phyloP scores from a whole-genome alignment of 1,140 invertebrate species.

The Lineus longissimus region DNA sequence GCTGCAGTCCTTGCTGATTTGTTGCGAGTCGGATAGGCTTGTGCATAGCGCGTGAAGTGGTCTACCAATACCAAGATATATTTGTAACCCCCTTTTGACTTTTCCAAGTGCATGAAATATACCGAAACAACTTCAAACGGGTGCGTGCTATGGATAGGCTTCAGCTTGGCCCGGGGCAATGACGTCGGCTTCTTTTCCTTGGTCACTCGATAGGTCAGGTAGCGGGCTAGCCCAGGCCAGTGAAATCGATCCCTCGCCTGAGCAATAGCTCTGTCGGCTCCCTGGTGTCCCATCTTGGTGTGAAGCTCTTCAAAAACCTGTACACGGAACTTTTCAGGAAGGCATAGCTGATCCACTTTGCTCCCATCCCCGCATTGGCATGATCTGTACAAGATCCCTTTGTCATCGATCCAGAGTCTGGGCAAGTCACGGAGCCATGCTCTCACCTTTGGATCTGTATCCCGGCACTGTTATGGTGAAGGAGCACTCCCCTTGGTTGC shows the following conservation, averaged over 20 bases:
- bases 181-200: constrained; percentile 7
- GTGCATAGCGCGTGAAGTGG: too few species aligned
- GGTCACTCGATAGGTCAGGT: constrained; percentile 13
- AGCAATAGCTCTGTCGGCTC: constrained; percentile 9
- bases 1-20: constrained; percentile 21
- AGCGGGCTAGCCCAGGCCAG: constrained; percentile 18
- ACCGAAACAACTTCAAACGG: constrained; percentile 20
- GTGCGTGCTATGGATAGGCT: constrained; percentile 11
- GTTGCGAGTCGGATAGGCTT: constrained; percentile 21
- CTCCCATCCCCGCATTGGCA: too few species aligned
- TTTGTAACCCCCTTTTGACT: constrained; percentile 17
- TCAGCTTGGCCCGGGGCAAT: constrained; percentile 9
- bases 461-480: too few species aligned
- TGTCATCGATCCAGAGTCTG: not conserved
- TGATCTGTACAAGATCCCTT: constrained; percentile 3
- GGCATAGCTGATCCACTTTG: constrained; percentile 13
- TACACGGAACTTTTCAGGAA: constrained; percentile 9
- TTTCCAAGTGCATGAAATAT: constrained; percentile 21
- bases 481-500: too few species aligned
- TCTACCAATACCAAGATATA: too few species aligned
- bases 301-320: constrained; percentile 12
- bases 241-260: constrained; percentile 16
- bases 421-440: constrained; percentile 5
- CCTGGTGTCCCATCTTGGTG: too few species aligned
- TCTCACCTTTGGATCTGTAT: too few species aligned